Evolutionary conservation across 1,140 invertebrate genomes (phyloP).

Genomic region (Gryllus bimaculatus): DNA sequence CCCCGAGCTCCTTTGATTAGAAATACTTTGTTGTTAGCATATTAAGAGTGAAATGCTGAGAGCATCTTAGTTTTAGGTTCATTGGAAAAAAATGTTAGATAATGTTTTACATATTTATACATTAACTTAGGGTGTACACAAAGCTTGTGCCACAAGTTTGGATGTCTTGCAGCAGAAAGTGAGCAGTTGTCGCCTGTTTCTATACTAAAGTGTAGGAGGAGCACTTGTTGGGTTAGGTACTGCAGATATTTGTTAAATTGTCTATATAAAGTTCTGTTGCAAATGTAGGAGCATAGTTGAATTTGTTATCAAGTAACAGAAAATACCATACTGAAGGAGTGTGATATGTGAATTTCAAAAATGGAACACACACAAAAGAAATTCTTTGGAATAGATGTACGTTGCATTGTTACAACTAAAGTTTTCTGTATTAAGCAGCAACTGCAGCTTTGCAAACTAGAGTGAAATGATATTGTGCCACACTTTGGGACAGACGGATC

Average conservation of each 20-base stretch:
- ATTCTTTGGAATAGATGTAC: not conserved
- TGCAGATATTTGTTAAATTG: not conserved
- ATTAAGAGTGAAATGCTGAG: not conserved
- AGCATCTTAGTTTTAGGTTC: not conserved
- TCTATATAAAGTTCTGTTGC: not conserved
- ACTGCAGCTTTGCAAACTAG: not conserved
- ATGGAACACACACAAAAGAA: not conserved
- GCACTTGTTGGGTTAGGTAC: not conserved
- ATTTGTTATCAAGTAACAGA: not conserved
- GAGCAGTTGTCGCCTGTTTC: not conserved
- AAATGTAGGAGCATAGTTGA: not conserved
- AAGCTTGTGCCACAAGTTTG: not conserved
- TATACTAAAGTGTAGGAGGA: not conserved
- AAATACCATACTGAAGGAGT: not conserved
- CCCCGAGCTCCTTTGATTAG: not conserved
- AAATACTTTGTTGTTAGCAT: not conserved
- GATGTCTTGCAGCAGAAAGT: constrained; percentile 3
- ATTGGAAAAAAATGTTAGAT: not conserved
- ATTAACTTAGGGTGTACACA: not conserved
- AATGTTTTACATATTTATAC: not conserved
- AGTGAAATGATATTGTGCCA: not conserved
- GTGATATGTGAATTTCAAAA: not conserved
- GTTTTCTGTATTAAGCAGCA: not conserved
- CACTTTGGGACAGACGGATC: not conserved
- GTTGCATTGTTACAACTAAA: not conserved